phyloP scores from a whole-genome alignment of 2,113 vertebrate genomes.

The Arizona elegans region DNA sequence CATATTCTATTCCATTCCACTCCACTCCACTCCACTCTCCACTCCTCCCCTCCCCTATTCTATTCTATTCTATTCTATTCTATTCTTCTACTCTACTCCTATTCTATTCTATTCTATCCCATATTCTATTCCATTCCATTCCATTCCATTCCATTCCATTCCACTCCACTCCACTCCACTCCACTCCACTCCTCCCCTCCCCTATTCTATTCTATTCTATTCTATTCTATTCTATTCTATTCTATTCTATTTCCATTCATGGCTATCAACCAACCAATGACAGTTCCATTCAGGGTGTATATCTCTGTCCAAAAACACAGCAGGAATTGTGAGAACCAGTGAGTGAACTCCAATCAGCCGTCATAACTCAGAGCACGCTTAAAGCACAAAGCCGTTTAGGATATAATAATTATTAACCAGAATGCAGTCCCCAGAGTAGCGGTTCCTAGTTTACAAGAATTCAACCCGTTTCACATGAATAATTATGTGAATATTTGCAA shows the following conservation, averaged over 20 bases:
- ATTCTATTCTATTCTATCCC: too few species aligned
- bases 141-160: too few species aligned
- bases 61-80: too few species aligned
- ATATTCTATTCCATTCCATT: too few species aligned
- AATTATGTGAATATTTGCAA: not conserved
- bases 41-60: too few species aligned
- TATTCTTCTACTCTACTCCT: too few species aligned
- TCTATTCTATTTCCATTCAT: not conserved
- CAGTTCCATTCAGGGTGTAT: not conserved
- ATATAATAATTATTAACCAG: not conserved
- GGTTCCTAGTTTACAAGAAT: not conserved
- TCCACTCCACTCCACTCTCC: too few species aligned
- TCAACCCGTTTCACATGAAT: not conserved
- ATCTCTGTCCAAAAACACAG: not conserved
- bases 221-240: too few species aligned
- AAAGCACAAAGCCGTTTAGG: not conserved
- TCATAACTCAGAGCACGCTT: not conserved
- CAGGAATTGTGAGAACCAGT: not conserved
- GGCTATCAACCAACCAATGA: not conserved
- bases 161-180: too few species aligned
- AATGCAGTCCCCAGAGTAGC: not conserved
- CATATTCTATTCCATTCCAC: too few species aligned
- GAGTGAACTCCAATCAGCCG: not conserved
- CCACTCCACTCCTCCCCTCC: too few species aligned
- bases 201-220: too few species aligned